Base-by-base conservation (phyloP, 2,113 vertebrate species). In the Bujurquina vittata region DNA sequence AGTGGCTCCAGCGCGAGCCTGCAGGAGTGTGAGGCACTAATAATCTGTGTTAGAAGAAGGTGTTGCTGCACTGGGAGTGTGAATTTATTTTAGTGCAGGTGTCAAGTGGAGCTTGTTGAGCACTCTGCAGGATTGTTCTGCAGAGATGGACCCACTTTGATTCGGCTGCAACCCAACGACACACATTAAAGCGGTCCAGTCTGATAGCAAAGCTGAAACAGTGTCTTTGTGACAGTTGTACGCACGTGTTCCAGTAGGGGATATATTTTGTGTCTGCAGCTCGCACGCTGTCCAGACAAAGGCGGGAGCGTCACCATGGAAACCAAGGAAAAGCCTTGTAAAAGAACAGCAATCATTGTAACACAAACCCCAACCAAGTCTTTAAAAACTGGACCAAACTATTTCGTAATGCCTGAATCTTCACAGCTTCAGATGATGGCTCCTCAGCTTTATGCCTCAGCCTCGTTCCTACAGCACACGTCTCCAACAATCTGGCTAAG, bases 21-120 rank as follows among this genome's bases (percentile, higher is more conserved):
- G 7, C 37, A 46, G 80, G 80, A 77, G 84, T 61, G 85, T 78
- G 75, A 85, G 63, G 77, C 83, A 86, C 90, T 89, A 89, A 89
- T 90, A 89, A 85, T 91, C 60, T 81, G 77, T 81, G 77, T 84
- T 63, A 80, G 85, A 61, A 78, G 86, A 79, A 84, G 54, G 88
- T 87, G 89, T 84, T 83, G 57, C 88, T 85, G 82, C 78, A 84
- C 82, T 56, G 15, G 26, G 59, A 80, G 76, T 83, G 90, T 86
- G 83, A 86, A 77, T 87, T 75, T 67, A 62, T 90, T 63, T 14
- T 40, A 33, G 79, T 82, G 85, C 23, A 59, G 76, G 77, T 54
- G 62, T 72, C 61, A 83, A 40, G 79, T 65, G 55, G 59, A 82
- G 54, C 79, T 55, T 80, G 80, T 7, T 29, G 54, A 69, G 49